phyloP scores from a whole-genome alignment of 2,113 vertebrate species.

The Halichoeres trimaculatus region DNA sequence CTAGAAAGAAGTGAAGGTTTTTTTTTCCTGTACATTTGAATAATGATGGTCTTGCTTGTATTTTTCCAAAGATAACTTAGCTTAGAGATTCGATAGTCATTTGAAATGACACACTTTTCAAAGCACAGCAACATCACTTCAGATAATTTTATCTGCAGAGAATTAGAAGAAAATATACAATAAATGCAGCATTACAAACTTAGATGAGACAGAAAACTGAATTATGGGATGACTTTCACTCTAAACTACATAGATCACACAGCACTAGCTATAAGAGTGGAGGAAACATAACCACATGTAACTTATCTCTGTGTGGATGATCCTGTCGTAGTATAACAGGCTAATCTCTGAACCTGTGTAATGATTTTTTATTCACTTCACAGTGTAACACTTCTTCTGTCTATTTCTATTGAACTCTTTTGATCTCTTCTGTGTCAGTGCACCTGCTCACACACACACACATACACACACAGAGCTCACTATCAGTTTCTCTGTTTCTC shows the following conservation, averaged over 20 bases:
- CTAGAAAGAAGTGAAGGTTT: no score
- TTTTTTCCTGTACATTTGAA: no score
- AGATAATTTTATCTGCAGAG: no score
- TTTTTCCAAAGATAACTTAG: no score
- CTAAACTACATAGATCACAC: background rate
- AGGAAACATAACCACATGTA: slow-evolving; percentile 16
- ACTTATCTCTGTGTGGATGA: slow-evolving; percentile 13
- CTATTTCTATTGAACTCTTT: slow-evolving; percentile 55
- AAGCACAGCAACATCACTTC: no score
- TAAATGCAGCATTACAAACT: no score
- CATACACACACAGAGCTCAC: slow-evolving; percentile 5
- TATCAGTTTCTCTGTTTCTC: slow-evolving; percentile 31
- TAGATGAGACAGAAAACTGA: no score
- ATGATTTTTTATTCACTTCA: slow-evolving; percentile 50
- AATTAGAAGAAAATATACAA: no score
- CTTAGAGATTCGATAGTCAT: no score
- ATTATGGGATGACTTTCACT: background rate
- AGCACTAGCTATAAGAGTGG: background rate
- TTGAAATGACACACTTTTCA: no score
- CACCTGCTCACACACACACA: slow-evolving; percentile 43
- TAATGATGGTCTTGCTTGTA: no score
- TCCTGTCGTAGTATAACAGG: slow-evolving; percentile 36
- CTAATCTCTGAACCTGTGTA: slow-evolving; percentile 45
- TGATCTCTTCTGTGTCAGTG: slow-evolving; percentile 56
- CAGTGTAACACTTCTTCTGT: slow-evolving; percentile 34